Evolutionary conservation across 2,888 invertebrate species (phyloP).

Genomic region (Machimus rusticus): DNA sequence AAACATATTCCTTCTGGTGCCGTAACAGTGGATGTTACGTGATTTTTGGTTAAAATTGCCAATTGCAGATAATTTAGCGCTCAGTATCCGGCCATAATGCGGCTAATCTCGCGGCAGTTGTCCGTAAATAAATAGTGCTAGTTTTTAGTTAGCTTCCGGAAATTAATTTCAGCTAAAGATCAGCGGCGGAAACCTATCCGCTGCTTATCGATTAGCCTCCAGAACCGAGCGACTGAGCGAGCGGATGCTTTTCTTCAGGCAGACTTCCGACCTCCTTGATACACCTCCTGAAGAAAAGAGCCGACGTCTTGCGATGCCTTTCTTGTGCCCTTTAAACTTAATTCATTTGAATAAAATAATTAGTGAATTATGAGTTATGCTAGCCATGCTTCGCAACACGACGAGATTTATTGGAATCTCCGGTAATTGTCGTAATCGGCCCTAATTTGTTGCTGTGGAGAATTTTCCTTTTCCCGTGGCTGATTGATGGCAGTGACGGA

Average conservation of each 20-base stretch:
- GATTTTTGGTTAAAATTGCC: background rate
- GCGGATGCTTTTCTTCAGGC: background rate
- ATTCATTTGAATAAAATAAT: slow-evolving; percentile 44
- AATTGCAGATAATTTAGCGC: background rate
- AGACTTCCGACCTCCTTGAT: background rate
- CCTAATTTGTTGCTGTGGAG: slow-evolving; percentile 33
- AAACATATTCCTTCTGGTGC: background rate
- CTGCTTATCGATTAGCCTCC: background rate
- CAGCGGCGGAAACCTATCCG: background rate
- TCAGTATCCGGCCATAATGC: background rate
- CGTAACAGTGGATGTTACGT: background rate
- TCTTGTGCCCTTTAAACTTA: background rate
- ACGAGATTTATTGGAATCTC: slow-evolving; percentile 41
- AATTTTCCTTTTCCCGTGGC: slow-evolving; percentile 4
- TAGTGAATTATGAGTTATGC: slow-evolving; percentile 30
- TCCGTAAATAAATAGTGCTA: background rate
- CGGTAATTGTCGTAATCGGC: slow-evolving; percentile 41
- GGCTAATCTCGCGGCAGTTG: background rate
- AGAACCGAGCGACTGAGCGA: background rate
- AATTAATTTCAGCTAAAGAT: background rate
- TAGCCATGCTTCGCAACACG: background rate
- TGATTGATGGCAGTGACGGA: slow-evolving; percentile 44
- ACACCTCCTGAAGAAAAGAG: slow-evolving; percentile 13
- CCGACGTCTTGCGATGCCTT: background rate
- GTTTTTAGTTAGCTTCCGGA: background rate